Conservation (phyloP, 2,888 invertebrate species). For the Limnephilus marmoratus region DNA sequence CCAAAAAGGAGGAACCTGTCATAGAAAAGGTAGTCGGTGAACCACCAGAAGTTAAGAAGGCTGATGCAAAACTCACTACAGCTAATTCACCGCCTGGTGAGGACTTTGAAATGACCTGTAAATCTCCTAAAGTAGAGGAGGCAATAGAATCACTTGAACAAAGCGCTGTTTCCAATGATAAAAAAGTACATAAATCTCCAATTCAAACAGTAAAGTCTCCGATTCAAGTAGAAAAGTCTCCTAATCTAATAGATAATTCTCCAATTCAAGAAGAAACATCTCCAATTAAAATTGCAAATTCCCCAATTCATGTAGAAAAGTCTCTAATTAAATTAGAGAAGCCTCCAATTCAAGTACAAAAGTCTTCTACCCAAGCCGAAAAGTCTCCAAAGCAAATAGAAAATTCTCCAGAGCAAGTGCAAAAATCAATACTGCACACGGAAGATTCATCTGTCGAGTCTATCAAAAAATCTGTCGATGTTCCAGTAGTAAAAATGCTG, state of each 20-base stretch:
- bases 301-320: background rate
- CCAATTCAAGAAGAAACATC: background rate
- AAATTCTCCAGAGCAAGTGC: background rate
- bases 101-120: background rate
- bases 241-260: background rate
- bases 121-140: background rate
- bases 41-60: background rate
- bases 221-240: conserved; percentile 9
- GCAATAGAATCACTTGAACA: background rate
- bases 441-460: background rate
- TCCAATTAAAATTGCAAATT: background rate
- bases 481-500: background rate
- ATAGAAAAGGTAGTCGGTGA: background rate
- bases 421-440: background rate
- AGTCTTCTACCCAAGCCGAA: background rate
- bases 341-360: background rate
- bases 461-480: background rate
- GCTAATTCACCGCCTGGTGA: background rate
- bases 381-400: background rate
- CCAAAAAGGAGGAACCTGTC: background rate
- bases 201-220: background rate
- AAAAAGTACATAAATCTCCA: background rate
- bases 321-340: background rate
- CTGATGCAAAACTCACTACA: background rate
- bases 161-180: background rate